These are phyloP conservation scores for Sepiola atlantica DNA, from an alignment of 2,888 invertebrate species.

Conservation along the genomic window DNA sequence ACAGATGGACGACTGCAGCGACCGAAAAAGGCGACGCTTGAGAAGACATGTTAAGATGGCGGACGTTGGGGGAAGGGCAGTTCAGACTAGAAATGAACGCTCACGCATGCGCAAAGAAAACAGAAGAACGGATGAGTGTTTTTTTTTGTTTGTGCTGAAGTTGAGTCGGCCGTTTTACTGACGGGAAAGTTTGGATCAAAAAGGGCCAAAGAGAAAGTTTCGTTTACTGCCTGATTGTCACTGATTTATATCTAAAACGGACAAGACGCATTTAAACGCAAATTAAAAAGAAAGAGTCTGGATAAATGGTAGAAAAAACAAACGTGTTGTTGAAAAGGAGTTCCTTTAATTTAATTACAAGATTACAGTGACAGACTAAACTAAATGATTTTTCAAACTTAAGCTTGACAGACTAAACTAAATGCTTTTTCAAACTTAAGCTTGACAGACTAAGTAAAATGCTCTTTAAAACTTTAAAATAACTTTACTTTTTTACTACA, in stretches of 20 bases:
- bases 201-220: background rate
- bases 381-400: too few species aligned
- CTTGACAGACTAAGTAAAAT: too few species aligned
- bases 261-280: background rate
- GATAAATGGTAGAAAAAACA: background rate
- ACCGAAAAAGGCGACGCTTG: background rate
- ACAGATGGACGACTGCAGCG: background rate
- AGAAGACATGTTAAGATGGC: background rate
- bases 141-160: too few species aligned
- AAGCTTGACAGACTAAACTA: too few species aligned
- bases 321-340: too few species aligned
- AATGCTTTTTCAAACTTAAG: too few species aligned
- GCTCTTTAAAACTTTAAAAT: too few species aligned
- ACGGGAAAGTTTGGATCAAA: background rate
- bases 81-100: background rate
- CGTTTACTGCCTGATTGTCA: background rate
- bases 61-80: accelerated
- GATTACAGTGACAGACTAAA: too few species aligned
- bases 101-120: too few species aligned
- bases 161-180: background rate
- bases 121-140: too few species aligned
- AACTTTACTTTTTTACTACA: too few species aligned
- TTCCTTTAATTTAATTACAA: too few species aligned
- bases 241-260: background rate
- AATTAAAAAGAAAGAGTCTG: background rate